Evolutionary conservation across 2,113 vertebrate species (phyloP).

Genomic region (Perognathus longimembris): DNA sequence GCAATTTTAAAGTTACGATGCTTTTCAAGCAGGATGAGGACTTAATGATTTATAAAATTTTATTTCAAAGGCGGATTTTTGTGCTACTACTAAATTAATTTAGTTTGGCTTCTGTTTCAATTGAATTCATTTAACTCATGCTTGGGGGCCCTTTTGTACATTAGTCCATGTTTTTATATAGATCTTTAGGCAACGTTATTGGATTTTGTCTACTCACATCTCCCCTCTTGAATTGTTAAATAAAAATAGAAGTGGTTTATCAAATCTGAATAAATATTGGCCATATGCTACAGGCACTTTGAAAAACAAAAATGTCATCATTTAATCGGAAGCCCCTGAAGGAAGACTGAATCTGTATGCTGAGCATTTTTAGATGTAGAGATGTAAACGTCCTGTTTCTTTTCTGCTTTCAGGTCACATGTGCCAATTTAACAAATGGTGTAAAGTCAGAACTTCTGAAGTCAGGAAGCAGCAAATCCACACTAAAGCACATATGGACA

Average conservation of each 20-base stretch:
- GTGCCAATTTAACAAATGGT: constrained; percentile 92
- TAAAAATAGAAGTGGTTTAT: constrained; percentile 55
- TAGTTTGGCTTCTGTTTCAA: constrained; percentile 28
- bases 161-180: constrained; percentile 38
- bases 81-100: constrained; percentile 29
- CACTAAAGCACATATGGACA: constrained; percentile 98
- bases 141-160: not conserved
- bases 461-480: constrained; percentile 95
- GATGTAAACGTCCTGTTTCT: constrained; percentile 63
- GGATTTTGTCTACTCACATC: not conserved
- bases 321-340: not conserved
- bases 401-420: constrained; percentile 89
- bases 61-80: constrained; percentile 19
- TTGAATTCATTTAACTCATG: constrained; percentile 28
- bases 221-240: not conserved
- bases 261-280: constrained; percentile 21
- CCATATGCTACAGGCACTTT: constrained; percentile 8
- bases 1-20: constrained; percentile 6
- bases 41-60: not conserved
- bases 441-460: constrained; percentile 94
- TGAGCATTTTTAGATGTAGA: not conserved
- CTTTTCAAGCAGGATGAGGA: constrained; percentile 34
- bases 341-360: not conserved
- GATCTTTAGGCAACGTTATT: not conserved
- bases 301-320: not conserved